Evolutionary conservation across 2,113 vertebrate genomes (phyloP), one percentile per base, ranked within the genome.

Genomic region (Pogona vitticeps): DNA sequence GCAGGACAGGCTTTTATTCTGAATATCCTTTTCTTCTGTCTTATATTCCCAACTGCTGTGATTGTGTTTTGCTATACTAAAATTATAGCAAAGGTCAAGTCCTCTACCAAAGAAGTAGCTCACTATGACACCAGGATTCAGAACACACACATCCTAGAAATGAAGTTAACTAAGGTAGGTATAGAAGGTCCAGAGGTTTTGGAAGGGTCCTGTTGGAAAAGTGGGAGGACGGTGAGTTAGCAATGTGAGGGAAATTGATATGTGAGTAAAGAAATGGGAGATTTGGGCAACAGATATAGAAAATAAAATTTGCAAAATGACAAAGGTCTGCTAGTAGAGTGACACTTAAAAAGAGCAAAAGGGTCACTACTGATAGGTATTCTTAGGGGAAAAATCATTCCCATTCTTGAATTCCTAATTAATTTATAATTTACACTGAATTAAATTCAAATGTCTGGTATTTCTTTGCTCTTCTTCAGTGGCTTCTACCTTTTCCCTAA

Each of bases 81-180:
- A 96, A 99, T 99, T 58, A 98, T 99, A 93, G 94, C 96, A 90
- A 98, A 99, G 92, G 98, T 99, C 85, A 99, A 99, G 88, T 97
- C 97, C 0, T 98, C 98, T 0, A 96, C 97, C 76, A 98, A 98
- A 95, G 97, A 99, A 90, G 95, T 99, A 1, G 98, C 98, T 68
- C 94, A 97, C 88, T 98, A 97, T 0, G 98, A 99, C 21, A 96
- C 97, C 81, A 97, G 98, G 90, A 97, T 98, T 91, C 98, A 96
- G 89, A 97, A 97, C 93, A 98, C 93, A 86, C 97, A 98, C 82
- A 93, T 86, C 79, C 96, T 99, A 73, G 98, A 99, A 95, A 97
- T 99, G 90, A 99, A 99, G 93, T 94, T 99, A 89, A 99, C 98
- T 77, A 99, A 99, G 98, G 98, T 99, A 93, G 76, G 84, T 80